These are phyloP conservation scores for Hydraecia micacea DNA, from an alignment of 2,888 invertebrate genomes.

Conservation along the genomic window DNA sequence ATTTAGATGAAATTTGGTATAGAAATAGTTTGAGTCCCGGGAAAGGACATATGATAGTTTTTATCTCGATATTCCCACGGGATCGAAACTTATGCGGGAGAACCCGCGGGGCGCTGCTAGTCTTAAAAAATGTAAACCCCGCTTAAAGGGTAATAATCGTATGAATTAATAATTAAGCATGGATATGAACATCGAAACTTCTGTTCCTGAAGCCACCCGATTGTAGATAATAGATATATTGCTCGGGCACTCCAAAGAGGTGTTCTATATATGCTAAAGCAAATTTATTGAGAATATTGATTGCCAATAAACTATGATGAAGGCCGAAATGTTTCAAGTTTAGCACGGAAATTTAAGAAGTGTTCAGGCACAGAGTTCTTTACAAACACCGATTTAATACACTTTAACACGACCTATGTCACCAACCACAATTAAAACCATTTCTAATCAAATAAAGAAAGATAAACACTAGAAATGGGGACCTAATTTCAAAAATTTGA, in stretches of 20 bases:
- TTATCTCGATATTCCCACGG: too few species aligned
- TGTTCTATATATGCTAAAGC: conserved; percentile 25
- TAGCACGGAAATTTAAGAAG: conserved; percentile 36
- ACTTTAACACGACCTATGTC: conserved; percentile 34
- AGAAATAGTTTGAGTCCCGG: too few species aligned
- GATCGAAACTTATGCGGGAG: too few species aligned
- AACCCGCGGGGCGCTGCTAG: too few species aligned
- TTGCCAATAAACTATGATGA: conserved; percentile 58
- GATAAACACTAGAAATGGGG: conserved; percentile 34
- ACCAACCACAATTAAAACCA: conserved; percentile 24
- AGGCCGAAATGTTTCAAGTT: conserved; percentile 60
- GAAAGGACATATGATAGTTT: too few species aligned
- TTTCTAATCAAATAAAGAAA: conserved; percentile 41
- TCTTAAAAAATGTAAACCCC: neutral
- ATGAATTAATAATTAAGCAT: conserved; percentile 22
- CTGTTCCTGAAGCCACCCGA: conserved; percentile 10
- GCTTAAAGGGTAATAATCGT: conserved; percentile 6
- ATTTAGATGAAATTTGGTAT: too few species aligned
- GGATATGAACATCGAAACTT: conserved; percentile 18
- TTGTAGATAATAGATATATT: conserved; percentile 9
- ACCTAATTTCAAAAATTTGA: neutral
- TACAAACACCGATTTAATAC: conserved; percentile 29
- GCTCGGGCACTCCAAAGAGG: conserved; percentile 9
- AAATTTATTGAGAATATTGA: conserved; percentile 56
- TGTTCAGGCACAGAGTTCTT: conserved; percentile 18